Evolutionary conservation across 2,888 invertebrate genomes (phyloP).

Genomic region (Parasteatoda lunata): DNA sequence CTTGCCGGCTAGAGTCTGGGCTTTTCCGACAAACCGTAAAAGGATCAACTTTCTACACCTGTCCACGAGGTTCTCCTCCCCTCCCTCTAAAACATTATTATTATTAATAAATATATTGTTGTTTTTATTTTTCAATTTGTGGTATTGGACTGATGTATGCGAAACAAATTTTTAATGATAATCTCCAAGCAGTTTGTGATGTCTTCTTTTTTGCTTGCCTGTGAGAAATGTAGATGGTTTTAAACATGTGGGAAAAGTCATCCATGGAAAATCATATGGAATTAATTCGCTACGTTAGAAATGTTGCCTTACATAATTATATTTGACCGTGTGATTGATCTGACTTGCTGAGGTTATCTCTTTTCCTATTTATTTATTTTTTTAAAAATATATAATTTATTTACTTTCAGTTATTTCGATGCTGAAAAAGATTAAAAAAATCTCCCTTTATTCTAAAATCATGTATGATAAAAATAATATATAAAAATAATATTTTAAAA

Average conservation of each 20-base stretch:
- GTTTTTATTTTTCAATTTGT: slow-evolving; percentile 24
- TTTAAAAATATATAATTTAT: no score
- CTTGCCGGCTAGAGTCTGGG: background rate
- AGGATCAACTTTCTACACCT: slow-evolving; percentile 27
- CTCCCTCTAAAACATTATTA: background rate
- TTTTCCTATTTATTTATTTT: no score
- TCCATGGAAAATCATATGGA: slow-evolving; percentile 8
- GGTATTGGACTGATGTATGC: slow-evolving; percentile 13
- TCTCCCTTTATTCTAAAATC: no score
- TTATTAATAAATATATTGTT: slow-evolving; percentile 13
- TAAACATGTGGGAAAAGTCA: background rate
- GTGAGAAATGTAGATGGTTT: background rate
- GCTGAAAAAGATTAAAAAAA: no score
- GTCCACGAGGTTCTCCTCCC: background rate
- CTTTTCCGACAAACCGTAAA: slow-evolving; percentile 20
- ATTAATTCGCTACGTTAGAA: slow-evolving; percentile 1
- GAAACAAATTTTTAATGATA: slow-evolving; percentile 41
- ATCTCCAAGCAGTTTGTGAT: background rate
- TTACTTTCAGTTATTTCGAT: no score
- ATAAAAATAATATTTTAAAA: no score
- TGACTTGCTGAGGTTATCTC: no score
- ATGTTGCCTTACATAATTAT: background rate
- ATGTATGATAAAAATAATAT: no score
- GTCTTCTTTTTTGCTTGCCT: background rate
- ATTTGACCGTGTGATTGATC: no score